Percentiles rank a stretch among this genome's conserved stretches.
Conservation (phyloP, 2,888 invertebrate genomes). For the Vanessa cardui region DNA sequence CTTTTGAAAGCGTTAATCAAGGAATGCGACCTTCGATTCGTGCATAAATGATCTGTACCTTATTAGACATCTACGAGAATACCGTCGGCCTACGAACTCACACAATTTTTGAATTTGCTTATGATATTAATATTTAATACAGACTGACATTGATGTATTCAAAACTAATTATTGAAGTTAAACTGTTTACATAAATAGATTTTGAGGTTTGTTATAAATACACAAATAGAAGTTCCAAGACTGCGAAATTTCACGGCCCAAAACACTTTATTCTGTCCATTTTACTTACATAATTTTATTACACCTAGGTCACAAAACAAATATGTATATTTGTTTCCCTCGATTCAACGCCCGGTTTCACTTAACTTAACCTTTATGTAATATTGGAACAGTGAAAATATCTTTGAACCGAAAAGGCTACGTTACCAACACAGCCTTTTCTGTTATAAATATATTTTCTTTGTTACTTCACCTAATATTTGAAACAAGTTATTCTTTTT, state of each 20-base stretch:
- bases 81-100: conserved; percentile 53
- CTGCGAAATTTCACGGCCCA: not conserved
- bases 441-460: not conserved
- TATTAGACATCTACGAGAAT: conserved; percentile 50
- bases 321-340: conserved; percentile 18
- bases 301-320: conserved; percentile 37
- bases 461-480: too few species aligned
- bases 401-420: too few species aligned
- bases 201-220: too few species aligned
- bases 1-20: conserved; percentile 34
- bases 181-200: too few species aligned
- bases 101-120: not conserved
- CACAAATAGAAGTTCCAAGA: too few species aligned
- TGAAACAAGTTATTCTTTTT: not conserved
- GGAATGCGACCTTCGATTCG: conserved; percentile 37
- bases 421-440: not conserved
- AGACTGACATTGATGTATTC: too few species aligned
- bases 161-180: too few species aligned
- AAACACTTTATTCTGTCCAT: conserved; percentile 26
- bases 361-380: conserved; percentile 8
- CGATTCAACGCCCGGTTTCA: conserved; percentile 5
- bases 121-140: too few species aligned
- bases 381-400: not conserved
- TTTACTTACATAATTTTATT: conserved; percentile 36
- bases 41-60: conserved; percentile 50